A percentile compares a stretch with the other conserved stretches of the same genome.
Evolutionary conservation across 92 coral and sea anemone species (phyloP).

Genomic region (Pocillopora grandis): DNA sequence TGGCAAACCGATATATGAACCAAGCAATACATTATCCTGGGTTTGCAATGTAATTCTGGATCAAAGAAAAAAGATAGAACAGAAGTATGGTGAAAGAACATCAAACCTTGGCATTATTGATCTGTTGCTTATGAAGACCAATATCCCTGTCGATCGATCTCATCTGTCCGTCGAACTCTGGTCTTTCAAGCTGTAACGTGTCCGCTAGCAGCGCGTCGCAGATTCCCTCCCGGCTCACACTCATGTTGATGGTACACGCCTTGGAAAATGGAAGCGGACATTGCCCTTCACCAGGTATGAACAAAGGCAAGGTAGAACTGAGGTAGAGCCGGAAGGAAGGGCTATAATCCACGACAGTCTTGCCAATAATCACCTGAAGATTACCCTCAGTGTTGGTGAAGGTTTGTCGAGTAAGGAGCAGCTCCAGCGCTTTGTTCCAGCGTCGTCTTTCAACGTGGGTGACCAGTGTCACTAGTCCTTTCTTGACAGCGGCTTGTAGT

Average conservation of each 20-base stretch:
- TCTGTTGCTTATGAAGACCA: slow-evolving; percentile 83
- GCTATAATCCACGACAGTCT: slow-evolving; percentile 72
- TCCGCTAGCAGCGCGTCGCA: slow-evolving; percentile 71
- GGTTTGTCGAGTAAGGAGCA: slow-evolving; percentile 79
- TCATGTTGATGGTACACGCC: slow-evolving; percentile 74
- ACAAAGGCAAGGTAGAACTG: slow-evolving; percentile 78
- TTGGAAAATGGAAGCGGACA: slow-evolving; percentile 74
- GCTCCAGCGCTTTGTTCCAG: slow-evolving; percentile 68
- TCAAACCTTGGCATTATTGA: slow-evolving; percentile 72
- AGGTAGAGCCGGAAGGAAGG: slow-evolving; percentile 91
- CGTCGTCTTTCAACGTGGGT: slow-evolving; percentile 86
- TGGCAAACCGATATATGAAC: too few relatives aligned
- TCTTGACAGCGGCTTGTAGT: slow-evolving; percentile 78
- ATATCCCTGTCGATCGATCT: slow-evolving; percentile 85
- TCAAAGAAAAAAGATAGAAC: too few relatives aligned
- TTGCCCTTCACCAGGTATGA: slow-evolving; percentile 73
- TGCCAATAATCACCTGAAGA: slow-evolving; percentile 73
- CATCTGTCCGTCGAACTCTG: slow-evolving; percentile 88
- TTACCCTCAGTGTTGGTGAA: slow-evolving; percentile 64
- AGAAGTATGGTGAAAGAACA: too few relatives aligned
- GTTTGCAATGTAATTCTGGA: too few relatives aligned
- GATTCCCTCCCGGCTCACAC: slow-evolving; percentile 82
- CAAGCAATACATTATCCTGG: too few relatives aligned
- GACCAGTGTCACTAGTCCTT: slow-evolving; percentile 82
- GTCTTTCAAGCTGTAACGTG: slow-evolving; percentile 83